A percentile compares a stretch with the other conserved stretches of the same genome.
phyloP scores from a whole-genome alignment of 2,888 invertebrate genomes.

The Amblyteles armatorius region DNA sequence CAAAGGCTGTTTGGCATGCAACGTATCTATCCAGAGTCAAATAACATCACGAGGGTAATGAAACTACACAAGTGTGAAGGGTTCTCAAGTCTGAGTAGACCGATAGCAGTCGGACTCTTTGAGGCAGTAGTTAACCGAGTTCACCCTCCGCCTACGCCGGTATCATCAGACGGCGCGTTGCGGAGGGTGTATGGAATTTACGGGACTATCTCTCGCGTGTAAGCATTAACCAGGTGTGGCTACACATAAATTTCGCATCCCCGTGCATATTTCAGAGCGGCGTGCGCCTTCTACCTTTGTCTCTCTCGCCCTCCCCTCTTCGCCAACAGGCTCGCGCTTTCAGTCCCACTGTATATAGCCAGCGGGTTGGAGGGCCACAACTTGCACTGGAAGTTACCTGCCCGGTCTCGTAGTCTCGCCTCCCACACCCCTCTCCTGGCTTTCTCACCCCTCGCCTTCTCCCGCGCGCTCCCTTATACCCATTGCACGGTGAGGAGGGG shows the following conservation, averaged over 20 bases:
- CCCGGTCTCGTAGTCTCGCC: conserved; percentile 63
- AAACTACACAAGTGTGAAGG: background rate
- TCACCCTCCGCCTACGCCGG: background rate
- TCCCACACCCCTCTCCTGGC: conserved; percentile 60
- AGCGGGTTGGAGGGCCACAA: conserved; percentile 71
- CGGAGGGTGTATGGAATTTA: conserved; percentile 81
- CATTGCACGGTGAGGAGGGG: conserved; percentile 29
- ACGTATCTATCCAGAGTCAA: background rate
- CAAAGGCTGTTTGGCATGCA: background rate
- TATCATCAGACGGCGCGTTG: conserved; percentile 6
- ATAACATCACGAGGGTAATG: conserved; percentile 3
- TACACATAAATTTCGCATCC: conserved; percentile 84
- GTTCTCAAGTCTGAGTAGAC: background rate
- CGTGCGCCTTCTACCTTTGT: conserved; percentile 54
- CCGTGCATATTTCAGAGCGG: conserved; percentile 82
- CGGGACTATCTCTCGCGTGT: conserved; percentile 83
- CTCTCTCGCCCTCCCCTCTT: conserved; percentile 39
- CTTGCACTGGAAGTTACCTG: conserved; percentile 81
- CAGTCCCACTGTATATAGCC: conserved; percentile 21
- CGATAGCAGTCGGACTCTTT: conserved; percentile 11
- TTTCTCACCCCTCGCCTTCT: background rate
- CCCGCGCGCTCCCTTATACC: conserved; percentile 58
- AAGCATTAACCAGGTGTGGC: conserved; percentile 84
- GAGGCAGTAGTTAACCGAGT: conserved; percentile 1
- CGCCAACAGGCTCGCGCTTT: conserved; percentile 34